A percentile compares a stretch with the other conserved stretches of the same genome.
These are phyloP conservation scores for Abscondita cerata DNA, from an alignment of 2,888 invertebrate genomes.

Conservation along the genomic window DNA sequence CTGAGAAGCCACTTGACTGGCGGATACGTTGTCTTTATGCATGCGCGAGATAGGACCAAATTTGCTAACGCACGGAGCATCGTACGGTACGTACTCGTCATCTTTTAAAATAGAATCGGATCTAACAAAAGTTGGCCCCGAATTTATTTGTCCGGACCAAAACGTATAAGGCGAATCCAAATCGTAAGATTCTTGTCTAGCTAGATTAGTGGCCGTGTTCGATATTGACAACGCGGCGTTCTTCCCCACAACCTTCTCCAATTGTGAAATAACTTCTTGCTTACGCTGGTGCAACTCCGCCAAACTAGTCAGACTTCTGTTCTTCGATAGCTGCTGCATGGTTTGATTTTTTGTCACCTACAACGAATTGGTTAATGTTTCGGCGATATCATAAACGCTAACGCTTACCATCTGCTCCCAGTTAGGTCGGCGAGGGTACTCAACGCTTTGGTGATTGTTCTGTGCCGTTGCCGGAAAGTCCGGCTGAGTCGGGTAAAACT, in stretches of 20 bases:
- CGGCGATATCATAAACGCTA: not conserved
- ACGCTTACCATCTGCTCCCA: slow-evolving; percentile 50
- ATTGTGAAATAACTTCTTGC: slow-evolving; percentile 67
- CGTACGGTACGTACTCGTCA: slow-evolving; percentile 73
- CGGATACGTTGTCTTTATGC: slow-evolving; percentile 46
- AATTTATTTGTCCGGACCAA: slow-evolving; percentile 50
- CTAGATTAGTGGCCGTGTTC: slow-evolving; percentile 55
- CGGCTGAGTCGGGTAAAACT: slow-evolving; percentile 52
- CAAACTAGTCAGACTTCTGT: slow-evolving; percentile 61
- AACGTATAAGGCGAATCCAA: slow-evolving; percentile 56
- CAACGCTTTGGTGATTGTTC: slow-evolving; percentile 44
- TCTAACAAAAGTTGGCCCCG: slow-evolving; percentile 58
- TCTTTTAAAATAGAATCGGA: slow-evolving; percentile 66
- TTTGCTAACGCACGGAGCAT: slow-evolving; percentile 69
- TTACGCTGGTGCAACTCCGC: slow-evolving; percentile 67
- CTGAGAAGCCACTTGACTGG: slow-evolving; percentile 48
- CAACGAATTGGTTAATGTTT: not conserved
- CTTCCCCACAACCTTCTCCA: slow-evolving; percentile 67
- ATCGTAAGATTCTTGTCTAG: slow-evolving; percentile 52
- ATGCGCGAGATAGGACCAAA: slow-evolving; percentile 73
- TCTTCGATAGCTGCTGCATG: slow-evolving; percentile 40
- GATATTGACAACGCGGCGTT: slow-evolving; percentile 57
- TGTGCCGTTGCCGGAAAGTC: slow-evolving; percentile 50
- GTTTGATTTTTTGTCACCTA: slow-evolving; percentile 47
- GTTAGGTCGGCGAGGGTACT: slow-evolving; percentile 36